A percentile compares a stretch with the other conserved stretches of the same genome.
These are phyloP conservation scores for Brachionus manjavacas DNA, from an alignment of 1,140 invertebrate genomes.

Conservation along the genomic window DNA sequence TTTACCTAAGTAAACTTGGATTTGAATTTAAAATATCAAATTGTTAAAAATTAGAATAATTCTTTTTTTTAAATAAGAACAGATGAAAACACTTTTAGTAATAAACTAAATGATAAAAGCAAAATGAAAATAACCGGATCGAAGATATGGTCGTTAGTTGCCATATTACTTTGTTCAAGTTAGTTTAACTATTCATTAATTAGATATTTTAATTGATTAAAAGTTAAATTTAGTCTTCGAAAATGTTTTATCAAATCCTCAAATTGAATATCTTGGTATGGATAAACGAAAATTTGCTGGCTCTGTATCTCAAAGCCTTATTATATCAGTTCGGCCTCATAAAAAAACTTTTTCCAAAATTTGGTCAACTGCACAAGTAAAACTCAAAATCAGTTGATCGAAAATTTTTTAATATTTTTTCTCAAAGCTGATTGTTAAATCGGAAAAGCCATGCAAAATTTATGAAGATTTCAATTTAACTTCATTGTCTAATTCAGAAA, in stretches of 20 bases:
- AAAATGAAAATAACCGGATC: neutral
- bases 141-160: neutral
- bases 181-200: neutral
- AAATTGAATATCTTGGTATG: neutral
- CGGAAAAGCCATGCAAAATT: neutral
- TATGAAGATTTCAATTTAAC: neutral
- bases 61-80: neutral
- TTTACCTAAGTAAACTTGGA: neutral
- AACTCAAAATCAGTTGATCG: neutral
- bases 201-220: neutral
- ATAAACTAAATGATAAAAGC: neutral
- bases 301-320: neutral
- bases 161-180: neutral
- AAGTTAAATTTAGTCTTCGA: neutral
- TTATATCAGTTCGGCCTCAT: neutral
- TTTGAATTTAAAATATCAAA: neutral
- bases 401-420: neutral
- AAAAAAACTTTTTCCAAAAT: slow-evolving; percentile 6
- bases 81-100: neutral
- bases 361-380: slow-evolving; percentile 13
- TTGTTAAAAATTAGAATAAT: neutral
- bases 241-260: neutral
- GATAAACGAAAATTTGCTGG: neutral
- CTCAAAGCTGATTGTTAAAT: neutral
- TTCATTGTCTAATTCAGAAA: neutral